Conservation (phyloP, 2,113 vertebrate genomes). For the Gambusia holbrooki region DNA sequence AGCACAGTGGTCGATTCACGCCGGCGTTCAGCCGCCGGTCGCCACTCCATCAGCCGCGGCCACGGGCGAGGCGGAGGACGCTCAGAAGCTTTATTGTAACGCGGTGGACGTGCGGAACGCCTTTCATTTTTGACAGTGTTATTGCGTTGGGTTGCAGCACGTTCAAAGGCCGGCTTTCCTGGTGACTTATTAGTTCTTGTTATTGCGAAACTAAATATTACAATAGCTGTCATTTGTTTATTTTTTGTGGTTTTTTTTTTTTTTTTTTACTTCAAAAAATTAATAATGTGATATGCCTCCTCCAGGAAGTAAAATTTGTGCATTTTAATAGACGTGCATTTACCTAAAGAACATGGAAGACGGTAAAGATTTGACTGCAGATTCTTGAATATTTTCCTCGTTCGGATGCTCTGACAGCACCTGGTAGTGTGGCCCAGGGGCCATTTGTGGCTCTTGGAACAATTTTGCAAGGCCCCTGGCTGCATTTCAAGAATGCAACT, state of each 20-base stretch:
- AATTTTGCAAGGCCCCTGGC: too few relatives aligned
- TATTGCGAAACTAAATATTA: background rate
- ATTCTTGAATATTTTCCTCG: too few relatives aligned
- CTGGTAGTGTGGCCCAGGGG: too few relatives aligned
- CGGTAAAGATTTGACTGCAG: too few relatives aligned
- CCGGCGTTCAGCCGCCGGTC: slow-evolving; percentile 57
- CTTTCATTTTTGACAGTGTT: slow-evolving; percentile 51
- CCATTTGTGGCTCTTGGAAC: too few relatives aligned
- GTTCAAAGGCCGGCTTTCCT: slow-evolving; percentile 25
- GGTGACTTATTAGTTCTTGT: slow-evolving; percentile 13
- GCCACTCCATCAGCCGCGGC: slow-evolving; percentile 60
- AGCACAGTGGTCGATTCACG: slow-evolving; percentile 68
- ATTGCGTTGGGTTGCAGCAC: slow-evolving; percentile 35
- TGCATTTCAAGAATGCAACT: too few relatives aligned
- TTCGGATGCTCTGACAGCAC: too few relatives aligned
- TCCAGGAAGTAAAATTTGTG: too few relatives aligned
- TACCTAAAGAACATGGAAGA: too few relatives aligned
- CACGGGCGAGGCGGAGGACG: slow-evolving; percentile 18
- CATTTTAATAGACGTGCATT: too few relatives aligned
- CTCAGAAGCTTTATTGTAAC: slow-evolving; percentile 43
- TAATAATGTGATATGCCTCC: too few relatives aligned
- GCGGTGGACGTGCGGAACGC: slow-evolving; percentile 37
- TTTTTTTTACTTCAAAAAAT: background rate
- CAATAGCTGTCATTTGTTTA: background rate
- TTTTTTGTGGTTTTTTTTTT: background rate